Evolutionary conservation across 2,113 vertebrate species (phyloP).

Genomic region (Lasiurus borealis): DNA sequence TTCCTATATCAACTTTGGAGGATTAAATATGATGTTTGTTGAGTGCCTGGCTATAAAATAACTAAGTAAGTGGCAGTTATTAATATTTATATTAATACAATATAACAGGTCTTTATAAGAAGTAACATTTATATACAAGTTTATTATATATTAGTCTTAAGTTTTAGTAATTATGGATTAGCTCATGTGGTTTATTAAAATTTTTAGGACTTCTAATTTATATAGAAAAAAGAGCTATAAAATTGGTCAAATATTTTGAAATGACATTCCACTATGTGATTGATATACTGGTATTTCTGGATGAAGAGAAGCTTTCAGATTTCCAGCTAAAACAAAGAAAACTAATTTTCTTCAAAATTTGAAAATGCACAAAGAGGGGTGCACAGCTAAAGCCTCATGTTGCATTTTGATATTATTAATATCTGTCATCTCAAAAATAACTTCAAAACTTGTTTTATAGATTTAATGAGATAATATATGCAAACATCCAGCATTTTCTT

Average conservation of each 20-base stretch:
- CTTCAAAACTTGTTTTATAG: not conserved
- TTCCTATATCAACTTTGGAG: not conserved
- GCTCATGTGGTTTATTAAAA: not conserved
- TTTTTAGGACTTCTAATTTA: not conserved
- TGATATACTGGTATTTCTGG: not conserved
- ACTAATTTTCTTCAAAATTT: not conserved
- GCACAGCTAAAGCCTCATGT: not conserved
- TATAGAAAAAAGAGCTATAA: not conserved
- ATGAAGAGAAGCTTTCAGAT: not conserved
- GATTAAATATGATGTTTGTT: slow-evolving; percentile 10
- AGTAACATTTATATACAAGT: not conserved
- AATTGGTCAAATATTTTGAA: not conserved
- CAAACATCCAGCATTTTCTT: not conserved
- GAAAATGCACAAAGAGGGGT: not conserved
- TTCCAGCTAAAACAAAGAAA: not conserved
- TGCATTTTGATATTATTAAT: not conserved
- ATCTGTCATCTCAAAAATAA: not conserved
- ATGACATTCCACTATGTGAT: not conserved
- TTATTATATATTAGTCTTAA: not conserved
- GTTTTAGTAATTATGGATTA: slow-evolving; percentile 40
- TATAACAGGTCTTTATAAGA: not conserved
- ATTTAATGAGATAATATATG: not conserved
- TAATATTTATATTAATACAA: not conserved
- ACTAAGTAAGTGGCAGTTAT: not conserved
- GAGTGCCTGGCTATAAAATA: not conserved